Evolutionary conservation across 1,140 invertebrate genomes (phyloP), one percentile per base, ranked within the genome.

Genomic region (Gryllus bimaculatus): DNA sequence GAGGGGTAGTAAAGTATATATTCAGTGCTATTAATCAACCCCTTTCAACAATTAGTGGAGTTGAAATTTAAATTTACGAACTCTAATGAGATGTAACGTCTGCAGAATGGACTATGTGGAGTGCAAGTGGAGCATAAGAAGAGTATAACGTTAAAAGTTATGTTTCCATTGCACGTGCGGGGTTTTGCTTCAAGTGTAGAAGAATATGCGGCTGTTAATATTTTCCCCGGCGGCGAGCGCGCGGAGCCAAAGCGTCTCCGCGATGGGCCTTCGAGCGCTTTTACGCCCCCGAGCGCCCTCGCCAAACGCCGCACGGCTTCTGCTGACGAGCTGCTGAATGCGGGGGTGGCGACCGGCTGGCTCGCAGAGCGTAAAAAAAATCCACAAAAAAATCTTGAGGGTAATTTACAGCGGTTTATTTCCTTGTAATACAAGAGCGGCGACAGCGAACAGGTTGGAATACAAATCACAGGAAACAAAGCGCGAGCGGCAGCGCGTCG

Each of bases 371-470:
- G 54, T 66, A 49, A 77, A 49, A 47, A n/a, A 15, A 18, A 48
- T 10, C 47, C 10, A 49, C 18, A 77, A 54, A 48, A 77, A 77
- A 77, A 48, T 49, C 26, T n/a, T 48, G 47, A 13, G 76, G 76
- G 76, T 77, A 77, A 77, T 77, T 77, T 48, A 77, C 76, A 77
- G 15, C 47, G 48, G 47, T 77, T 77, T 77, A 77, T 77, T 48
- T 75, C 47, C 48, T 48, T 20, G 76, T 48, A 77, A 48, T 77
- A 77, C 76, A 77, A 54, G 76, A 48, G 48, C 47, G 48, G 76
- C 48, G 76, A 77, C 76, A 77, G 10, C 47, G n/a, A 77, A 77
- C 48, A 77, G 76, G 76, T 77, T 77, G 76, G 76, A 77, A 77
- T 77, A 77, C 76, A 77, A 77, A 77, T 77, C 76, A 75, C 12